phyloP scores from a whole-genome alignment of 1,140 invertebrate species.

The Drosophila persimilis region DNA sequence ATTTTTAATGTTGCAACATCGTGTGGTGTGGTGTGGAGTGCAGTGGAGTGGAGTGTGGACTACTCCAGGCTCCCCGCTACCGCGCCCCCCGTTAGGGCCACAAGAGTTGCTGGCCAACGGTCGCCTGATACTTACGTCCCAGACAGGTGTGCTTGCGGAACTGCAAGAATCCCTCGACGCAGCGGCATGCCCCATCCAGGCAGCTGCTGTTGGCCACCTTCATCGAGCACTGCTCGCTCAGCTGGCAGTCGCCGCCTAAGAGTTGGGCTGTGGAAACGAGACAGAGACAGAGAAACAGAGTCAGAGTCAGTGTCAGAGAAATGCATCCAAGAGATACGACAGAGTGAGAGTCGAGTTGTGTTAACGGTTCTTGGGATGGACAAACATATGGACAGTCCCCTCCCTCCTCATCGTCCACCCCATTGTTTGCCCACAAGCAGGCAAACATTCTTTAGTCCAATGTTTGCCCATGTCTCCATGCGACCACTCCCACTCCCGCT shows the following conservation, averaged over 20 bases:
- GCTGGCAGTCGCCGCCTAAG: slow-evolving; percentile 89
- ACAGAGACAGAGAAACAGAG: background rate
- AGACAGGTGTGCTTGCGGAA: slow-evolving; percentile 94
- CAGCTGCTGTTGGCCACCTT: slow-evolving; percentile 92
- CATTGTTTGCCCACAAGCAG: slow-evolving; percentile 35
- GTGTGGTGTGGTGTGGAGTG: background rate
- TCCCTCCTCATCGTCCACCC: too few species aligned
- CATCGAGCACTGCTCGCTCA: slow-evolving; percentile 89
- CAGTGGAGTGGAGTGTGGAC: background rate
- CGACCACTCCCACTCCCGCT: slow-evolving; percentile 32
- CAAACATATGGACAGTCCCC: too few species aligned
- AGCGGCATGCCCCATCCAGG: slow-evolving; percentile 89
- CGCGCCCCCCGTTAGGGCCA: slow-evolving; percentile 49
- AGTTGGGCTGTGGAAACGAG: slow-evolving; percentile 85
- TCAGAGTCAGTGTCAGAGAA: slow-evolving; percentile 14
- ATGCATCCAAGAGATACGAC: too few species aligned
- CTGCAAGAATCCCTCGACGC: slow-evolving; percentile 91
- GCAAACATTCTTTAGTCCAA: slow-evolving; percentile 24
- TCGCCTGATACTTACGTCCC: slow-evolving; percentile 88
- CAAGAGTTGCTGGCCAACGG: slow-evolving; percentile 54
- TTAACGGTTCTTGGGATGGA: too few species aligned
- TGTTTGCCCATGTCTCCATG: slow-evolving; percentile 36
- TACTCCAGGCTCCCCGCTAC: too few species aligned
- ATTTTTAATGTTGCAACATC: slow-evolving; percentile 26
- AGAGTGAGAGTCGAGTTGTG: slow-evolving; percentile 8